Base-by-base conservation (phyloP, 2,888 invertebrate species). In the Mythimna loreyi region DNA sequence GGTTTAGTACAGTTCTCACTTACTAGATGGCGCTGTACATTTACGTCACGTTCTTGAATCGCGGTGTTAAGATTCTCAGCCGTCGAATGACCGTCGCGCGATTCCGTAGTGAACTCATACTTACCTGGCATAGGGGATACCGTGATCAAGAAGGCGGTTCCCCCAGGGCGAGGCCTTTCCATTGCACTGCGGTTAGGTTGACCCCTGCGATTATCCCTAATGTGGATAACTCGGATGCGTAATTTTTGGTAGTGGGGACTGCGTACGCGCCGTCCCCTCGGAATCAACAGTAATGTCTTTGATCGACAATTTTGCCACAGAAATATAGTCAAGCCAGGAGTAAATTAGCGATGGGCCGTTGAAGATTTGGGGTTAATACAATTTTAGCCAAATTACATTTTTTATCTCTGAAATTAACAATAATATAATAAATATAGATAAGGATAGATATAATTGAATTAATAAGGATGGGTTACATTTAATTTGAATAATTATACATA, bases 181-280 rank as follows among this genome's bases (percentile, higher is more conserved):
- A 65, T 58, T 65, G 64, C 64, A 65, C 64, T 65, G 64, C 64
- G 64, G 64, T 58, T 47, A 40, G 64, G 64, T 65, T 65, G 64
- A 65, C 64, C 64, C 58, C 56, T 65, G 64, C 53, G 33, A 47
- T 55, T 62, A 55, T 62, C 40, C 55, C 62, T 67, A 53, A 67
- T 67, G 52, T 67, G 67, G 59, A 59, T 67, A 59, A 52, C 59
- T 67, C 59, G 59, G 60, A 59, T 59, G 59, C 59, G 59, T 60
- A 25, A 59, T 59, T 67, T 59, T 67, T 59, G 67, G 40, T 59
- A 60, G 59, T 59, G 67, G 59, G 67, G 52, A 59, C 59, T 52
- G 67, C 52, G 60, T 59, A 21, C 59, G 59, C 60, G 52, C 50
- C 53, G 52, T 45, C 64, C 43, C 60, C 59, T n/a, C n/a, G 53